A percentile compares a stretch with the other conserved stretches of the same genome.
phyloP scores from a whole-genome alignment of 2,797 vertebrate genomes.

The Onychomys torridus region DNA sequence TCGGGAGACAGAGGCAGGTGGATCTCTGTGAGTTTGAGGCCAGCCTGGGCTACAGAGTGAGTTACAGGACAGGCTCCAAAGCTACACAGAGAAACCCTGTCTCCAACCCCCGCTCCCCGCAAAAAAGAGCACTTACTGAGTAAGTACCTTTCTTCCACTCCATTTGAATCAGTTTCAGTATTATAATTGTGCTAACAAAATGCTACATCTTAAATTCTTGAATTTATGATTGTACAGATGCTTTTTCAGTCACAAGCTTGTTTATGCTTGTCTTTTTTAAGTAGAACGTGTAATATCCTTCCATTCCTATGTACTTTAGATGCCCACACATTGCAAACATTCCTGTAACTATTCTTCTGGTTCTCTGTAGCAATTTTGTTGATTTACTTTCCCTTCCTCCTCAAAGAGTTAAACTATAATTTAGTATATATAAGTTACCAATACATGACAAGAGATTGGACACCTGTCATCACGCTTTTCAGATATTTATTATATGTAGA shows the following conservation, averaged over 20 bases:
- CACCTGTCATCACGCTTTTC: constrained; percentile 12
- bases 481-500: constrained; percentile 19
- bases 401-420: constrained; percentile 34
- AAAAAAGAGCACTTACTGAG: no score
- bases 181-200: neutral
- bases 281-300: neutral
- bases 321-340: neutral
- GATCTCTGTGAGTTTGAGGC: no score
- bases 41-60: no score
- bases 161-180: neutral
- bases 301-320: constrained; percentile 5
- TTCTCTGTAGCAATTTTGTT: constrained; percentile 32
- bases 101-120: no score
- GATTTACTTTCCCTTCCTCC: neutral
- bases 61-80: no score
- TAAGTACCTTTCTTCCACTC: neutral
- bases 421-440: neutral
- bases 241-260: neutral
- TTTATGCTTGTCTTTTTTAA: neutral
- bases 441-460: neutral
- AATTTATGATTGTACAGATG: neutral
- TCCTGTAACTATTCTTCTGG: neutral
- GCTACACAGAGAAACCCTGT: no score
- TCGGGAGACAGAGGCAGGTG: no score
- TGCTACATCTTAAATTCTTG: neutral